phyloP scores from a whole-genome alignment of 2,797 vertebrate species.

The Halcyon leucocephala region DNA sequence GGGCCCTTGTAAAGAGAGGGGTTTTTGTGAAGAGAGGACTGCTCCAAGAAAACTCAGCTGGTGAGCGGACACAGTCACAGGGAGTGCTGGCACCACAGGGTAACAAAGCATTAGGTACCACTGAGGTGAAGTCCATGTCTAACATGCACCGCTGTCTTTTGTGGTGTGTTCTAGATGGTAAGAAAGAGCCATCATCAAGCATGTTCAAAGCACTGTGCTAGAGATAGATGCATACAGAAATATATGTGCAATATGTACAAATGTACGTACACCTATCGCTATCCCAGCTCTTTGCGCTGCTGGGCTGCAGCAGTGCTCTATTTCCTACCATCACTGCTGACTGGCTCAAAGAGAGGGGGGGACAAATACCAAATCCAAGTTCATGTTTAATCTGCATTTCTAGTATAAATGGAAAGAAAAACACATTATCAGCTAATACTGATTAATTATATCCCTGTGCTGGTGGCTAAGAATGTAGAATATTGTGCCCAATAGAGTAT shows the following conservation, averaged over 20 bases:
- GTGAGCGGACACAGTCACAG: not conserved
- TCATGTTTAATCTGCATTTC: conserved; percentile 18
- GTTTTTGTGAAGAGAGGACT: not conserved
- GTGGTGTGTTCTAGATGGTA: not conserved
- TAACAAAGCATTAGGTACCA: not conserved
- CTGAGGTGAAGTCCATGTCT: not conserved
- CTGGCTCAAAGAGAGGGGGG: not conserved
- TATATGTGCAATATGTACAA: too few species aligned
- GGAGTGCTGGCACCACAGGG: not conserved
- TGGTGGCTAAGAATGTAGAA: not conserved
- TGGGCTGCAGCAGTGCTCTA: not conserved
- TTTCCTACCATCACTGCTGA: not conserved
- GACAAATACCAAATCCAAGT: not conserved
- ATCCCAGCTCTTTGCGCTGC: not conserved
- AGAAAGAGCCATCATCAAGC: not conserved
- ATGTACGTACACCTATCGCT: not conserved
- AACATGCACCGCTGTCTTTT: not conserved
- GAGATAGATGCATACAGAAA: not conserved
- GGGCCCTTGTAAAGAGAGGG: not conserved
- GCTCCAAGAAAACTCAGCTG: not conserved
- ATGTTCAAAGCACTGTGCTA: not conserved
- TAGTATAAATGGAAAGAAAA: conserved; percentile 32
- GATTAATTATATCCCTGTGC: conserved; percentile 44
- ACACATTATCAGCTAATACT: not conserved
- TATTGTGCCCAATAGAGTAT: not conserved